A percentile compares a stretch with the other conserved stretches of the same genome.
These are phyloP conservation scores for Halocynthia roretzi DNA, from an alignment of 23 tunicate species.

Conservation along the genomic window DNA sequence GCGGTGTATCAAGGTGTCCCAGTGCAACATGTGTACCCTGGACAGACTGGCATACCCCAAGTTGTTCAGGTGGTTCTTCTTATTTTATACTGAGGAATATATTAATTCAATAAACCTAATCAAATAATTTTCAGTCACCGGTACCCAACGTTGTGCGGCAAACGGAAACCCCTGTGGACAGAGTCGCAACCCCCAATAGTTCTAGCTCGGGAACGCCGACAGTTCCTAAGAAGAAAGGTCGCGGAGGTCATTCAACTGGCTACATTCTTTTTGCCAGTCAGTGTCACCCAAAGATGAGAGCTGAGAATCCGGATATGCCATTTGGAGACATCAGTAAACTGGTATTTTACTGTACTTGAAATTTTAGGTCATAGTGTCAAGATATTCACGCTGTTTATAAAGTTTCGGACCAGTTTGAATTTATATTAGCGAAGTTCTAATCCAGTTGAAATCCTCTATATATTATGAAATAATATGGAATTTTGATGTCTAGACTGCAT, in stretches of 20 bases:
- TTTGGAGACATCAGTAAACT: slow-evolving; percentile 93
- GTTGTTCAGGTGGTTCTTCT: slow-evolving; percentile 5
- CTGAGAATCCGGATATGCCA: slow-evolving; percentile 84
- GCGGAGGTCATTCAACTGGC: slow-evolving; percentile 91
- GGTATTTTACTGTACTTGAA: slow-evolving; percentile 25
- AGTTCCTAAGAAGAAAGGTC: slow-evolving; percentile 45
- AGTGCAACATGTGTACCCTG: slow-evolving; percentile 28
- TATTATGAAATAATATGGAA: too few relatives aligned
- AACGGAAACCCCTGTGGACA: slow-evolving; percentile 9
- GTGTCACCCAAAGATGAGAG: slow-evolving; percentile 74
- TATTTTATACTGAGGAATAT: background rate
- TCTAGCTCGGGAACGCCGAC: slow-evolving; percentile 45
- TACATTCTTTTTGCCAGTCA: slow-evolving; percentile 88
- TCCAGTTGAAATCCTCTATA: too few relatives aligned
- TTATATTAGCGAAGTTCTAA: too few relatives aligned
- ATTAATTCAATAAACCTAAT: too few relatives aligned
- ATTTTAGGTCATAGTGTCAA: too few relatives aligned
- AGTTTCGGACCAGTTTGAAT: too few relatives aligned
- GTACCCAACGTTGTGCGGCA: slow-evolving; percentile 11
- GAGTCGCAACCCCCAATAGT: slow-evolving; percentile 4
- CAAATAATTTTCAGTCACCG: slow-evolving; percentile 12
- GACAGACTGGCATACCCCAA: slow-evolving; percentile 36
- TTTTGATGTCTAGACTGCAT: too few relatives aligned
- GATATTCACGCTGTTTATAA: too few relatives aligned
- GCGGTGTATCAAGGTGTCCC: slow-evolving; percentile 30